Percentiles rank a stretch among this genome's conserved stretches.
phyloP scores from a whole-genome alignment of 2,888 invertebrate species.

The Sialis fuliginosa region DNA sequence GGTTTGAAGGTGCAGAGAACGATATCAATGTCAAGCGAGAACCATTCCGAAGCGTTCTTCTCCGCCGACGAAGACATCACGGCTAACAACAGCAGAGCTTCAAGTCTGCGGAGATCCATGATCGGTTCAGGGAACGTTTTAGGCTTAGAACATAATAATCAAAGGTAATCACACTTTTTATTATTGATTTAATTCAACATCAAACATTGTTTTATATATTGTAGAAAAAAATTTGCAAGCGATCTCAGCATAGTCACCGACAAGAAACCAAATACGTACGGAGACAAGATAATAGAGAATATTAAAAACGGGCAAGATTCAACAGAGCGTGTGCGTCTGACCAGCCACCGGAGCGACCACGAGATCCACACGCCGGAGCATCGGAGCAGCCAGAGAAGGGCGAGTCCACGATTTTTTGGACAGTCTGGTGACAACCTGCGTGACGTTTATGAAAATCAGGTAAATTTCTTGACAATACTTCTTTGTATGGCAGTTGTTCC shows the following conservation, averaged over 20 bases:
- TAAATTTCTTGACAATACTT: background rate
- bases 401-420: constrained; percentile 10
- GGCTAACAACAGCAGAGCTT: constrained; percentile 43
- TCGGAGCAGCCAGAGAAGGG: constrained; percentile 20
- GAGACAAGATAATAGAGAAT: constrained; percentile 19
- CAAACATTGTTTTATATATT: background rate
- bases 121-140: constrained; percentile 33
- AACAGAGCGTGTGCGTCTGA: constrained; percentile 18
- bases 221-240: constrained; percentile 35
- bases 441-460: constrained; percentile 11
- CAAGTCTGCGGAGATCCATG: constrained; percentile 48
- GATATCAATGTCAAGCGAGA: constrained; percentile 74
- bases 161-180: constrained; percentile 14
- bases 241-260: constrained; percentile 34
- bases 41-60: constrained; percentile 82
- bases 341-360: constrained; percentile 39
- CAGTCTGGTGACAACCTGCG: constrained; percentile 4
- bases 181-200: background rate
- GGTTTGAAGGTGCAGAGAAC: constrained; percentile 48
- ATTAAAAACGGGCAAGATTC: constrained; percentile 21
- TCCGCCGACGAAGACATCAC: constrained; percentile 81
- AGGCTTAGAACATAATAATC: constrained; percentile 21
- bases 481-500: background rate
- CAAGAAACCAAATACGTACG: constrained; percentile 10
- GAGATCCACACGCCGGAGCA: constrained; percentile 44